Evolutionary conservation across 2,888 invertebrate genomes (phyloP).

Genomic region (Patella ulyssiponensis): DNA sequence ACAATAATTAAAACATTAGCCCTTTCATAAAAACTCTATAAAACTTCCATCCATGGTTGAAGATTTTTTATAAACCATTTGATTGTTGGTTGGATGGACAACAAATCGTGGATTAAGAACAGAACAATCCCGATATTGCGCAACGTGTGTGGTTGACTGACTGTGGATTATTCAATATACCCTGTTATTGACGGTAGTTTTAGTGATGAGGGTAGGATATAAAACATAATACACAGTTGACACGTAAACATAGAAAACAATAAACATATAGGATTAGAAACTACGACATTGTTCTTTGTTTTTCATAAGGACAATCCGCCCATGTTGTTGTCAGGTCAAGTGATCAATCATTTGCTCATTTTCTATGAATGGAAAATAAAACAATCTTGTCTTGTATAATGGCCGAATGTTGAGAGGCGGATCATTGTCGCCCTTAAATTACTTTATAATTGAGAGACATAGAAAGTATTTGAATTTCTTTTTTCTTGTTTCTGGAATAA

Average conservation of each 20-base stretch:
- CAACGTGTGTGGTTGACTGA: neutral
- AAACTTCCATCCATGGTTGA: too few relatives aligned
- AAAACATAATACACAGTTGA: conserved; percentile 2
- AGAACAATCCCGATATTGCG: neutral
- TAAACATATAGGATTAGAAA: neutral
- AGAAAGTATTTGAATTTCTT: too few relatives aligned
- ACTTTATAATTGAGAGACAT: too few relatives aligned
- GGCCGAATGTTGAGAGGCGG: too few relatives aligned
- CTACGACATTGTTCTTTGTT: conserved; percentile 1
- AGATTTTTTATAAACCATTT: too few relatives aligned
- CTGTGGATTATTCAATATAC: too few relatives aligned
- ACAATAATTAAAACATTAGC: too few relatives aligned
- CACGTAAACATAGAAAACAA: neutral
- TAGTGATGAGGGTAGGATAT: neutral
- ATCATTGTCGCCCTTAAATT: too few relatives aligned
- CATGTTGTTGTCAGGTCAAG: neutral
- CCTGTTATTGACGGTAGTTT: neutral
- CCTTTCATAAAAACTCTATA: too few relatives aligned
- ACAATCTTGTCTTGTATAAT: too few relatives aligned
- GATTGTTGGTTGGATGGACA: neutral
- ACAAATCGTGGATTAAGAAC: neutral
- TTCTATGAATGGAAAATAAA: neutral
- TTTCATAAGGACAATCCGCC: neutral
- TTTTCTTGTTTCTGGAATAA: too few relatives aligned
- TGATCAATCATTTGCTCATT: conserved; percentile 2